Base-by-base conservation (phyloP, 2,888 invertebrate species). In the Strigamia transsilvanica region DNA sequence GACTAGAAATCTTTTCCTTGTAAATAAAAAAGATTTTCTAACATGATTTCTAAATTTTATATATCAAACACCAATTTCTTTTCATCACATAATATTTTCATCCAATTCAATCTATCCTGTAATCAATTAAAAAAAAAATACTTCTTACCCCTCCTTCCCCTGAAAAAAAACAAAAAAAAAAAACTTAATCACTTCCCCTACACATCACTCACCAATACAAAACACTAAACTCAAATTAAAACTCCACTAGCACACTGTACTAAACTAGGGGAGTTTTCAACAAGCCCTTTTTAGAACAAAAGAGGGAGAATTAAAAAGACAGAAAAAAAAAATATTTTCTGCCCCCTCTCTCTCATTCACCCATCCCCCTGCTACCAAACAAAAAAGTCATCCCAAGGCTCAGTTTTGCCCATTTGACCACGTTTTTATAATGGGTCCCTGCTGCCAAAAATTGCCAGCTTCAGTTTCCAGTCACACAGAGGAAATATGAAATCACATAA, bases 401-500 rank as follows among this genome's bases (percentile, higher is more conserved):
- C 27, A 66, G 66, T 27, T 66, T 66, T 66, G 66, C 46, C 51
- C 46, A 80, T 80, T 80, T 80, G 80, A 27, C 80, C 81, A 81
- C 56, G 81, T 81, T 81, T 81, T 81, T 61, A 66, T 81, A 81
- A 81, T 81, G 66, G 51, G 81, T 81, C 56, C 81, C 81, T 81
- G 81, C 81, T 81, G 81, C 81, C 81, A 56, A 66, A 81, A 81
- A 81, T 81, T 81, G 81, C 81, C 81, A 32, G 81, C 56, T 81
- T 66, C 46, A 81, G 81, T 81, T 41, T 81, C 81, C 66, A 81
- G 66, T 18, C 81, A 81, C 42, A 42, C 42, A 41, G 23, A 46
- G 80, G 81, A 81, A 81, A 81, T 81, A 81, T 56, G 81, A 81
- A 81, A 81, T 81, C 81, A 81, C 81, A 81, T 81, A 81, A 81